A percentile compares a stretch with the other conserved stretches of the same genome.
These are phyloP conservation scores for Pseudoips prasinana DNA, from an alignment of 2,888 invertebrate species.

Conservation along the genomic window DNA sequence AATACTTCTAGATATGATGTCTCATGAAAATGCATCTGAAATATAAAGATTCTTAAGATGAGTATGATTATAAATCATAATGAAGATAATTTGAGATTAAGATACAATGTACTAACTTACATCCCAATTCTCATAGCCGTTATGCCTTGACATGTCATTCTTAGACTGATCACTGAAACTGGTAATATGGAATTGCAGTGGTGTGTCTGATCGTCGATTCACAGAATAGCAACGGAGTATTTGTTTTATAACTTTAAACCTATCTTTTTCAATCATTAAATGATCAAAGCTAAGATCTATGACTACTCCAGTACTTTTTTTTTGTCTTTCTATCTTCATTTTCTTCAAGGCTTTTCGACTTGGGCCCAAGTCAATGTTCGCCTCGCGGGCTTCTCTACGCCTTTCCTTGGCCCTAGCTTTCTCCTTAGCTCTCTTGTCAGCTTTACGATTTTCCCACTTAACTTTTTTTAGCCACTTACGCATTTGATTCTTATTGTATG, in stretches of 20 bases:
- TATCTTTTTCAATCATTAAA: slow-evolving; percentile 94
- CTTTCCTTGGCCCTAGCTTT: slow-evolving; percentile 87
- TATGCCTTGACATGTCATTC: slow-evolving; percentile 88
- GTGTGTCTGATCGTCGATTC: slow-evolving; percentile 90
- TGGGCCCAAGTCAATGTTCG: slow-evolving; percentile 88
- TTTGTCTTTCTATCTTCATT: slow-evolving; percentile 85
- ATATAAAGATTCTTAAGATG: no score
- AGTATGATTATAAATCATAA: no score
- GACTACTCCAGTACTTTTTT: slow-evolving; percentile 87
- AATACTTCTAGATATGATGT: slow-evolving; percentile 87
- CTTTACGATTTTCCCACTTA: slow-evolving; percentile 87
- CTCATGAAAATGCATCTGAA: slow-evolving; percentile 86
- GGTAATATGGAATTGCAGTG: slow-evolving; percentile 91
- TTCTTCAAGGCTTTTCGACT: slow-evolving; percentile 90
- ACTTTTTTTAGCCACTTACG: slow-evolving; percentile 86
- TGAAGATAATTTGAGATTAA: no score
- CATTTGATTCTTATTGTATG: slow-evolving; percentile 84
- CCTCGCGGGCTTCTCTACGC: slow-evolving; percentile 85
- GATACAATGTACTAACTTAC: slow-evolving; percentile 83
- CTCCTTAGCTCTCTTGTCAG: slow-evolving; percentile 87
- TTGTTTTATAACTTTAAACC: slow-evolving; percentile 94
- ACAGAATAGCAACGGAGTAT: slow-evolving; percentile 94
- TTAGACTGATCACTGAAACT: slow-evolving; percentile 89
- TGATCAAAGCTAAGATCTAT: slow-evolving; percentile 96
- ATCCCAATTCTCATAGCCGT: slow-evolving; percentile 96